Conservation (phyloP, 2,888 invertebrate genomes). For the Nineta flava region DNA sequence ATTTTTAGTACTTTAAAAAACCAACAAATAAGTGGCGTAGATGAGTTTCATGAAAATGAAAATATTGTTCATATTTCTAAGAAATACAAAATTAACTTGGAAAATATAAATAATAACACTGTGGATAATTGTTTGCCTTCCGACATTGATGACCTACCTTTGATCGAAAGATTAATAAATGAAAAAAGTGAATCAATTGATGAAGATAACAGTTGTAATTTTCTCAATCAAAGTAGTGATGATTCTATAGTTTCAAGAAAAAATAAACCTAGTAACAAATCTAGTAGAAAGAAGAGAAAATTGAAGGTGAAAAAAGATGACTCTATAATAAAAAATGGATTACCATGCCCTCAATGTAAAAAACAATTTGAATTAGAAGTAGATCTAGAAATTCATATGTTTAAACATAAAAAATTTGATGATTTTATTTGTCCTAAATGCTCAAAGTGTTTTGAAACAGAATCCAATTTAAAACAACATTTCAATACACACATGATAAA, state of each 20-base stretch:
- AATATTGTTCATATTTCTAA: background rate
- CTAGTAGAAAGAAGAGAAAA: constrained; percentile 11
- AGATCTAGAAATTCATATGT: constrained; percentile 20
- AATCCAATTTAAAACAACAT: constrained; percentile 20
- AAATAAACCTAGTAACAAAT: too few relatives aligned
- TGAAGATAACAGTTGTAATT: too few relatives aligned
- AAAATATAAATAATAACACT: too few relatives aligned
- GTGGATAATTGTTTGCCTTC: too few relatives aligned
- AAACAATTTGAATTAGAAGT: constrained; percentile 16
- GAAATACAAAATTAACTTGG: background rate
- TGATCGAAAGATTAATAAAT: too few relatives aligned
- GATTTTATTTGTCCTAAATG: constrained; percentile 18
- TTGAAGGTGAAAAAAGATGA: background rate
- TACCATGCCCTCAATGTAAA: constrained; percentile 1
- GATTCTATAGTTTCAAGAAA: too few relatives aligned
- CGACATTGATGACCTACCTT: background rate
- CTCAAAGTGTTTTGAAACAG: constrained; percentile 18
- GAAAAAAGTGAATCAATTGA: too few relatives aligned
- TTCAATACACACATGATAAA: constrained; percentile 20
- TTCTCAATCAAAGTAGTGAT: too few relatives aligned
- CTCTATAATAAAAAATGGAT: background rate
- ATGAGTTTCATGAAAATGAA: background rate
- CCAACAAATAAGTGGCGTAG: too few relatives aligned
- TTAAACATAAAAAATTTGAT: constrained; percentile 16
- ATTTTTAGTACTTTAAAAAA: too few relatives aligned